Conservation (phyloP, 1,140 invertebrate genomes). For the Zaprionus davidi region DNA sequence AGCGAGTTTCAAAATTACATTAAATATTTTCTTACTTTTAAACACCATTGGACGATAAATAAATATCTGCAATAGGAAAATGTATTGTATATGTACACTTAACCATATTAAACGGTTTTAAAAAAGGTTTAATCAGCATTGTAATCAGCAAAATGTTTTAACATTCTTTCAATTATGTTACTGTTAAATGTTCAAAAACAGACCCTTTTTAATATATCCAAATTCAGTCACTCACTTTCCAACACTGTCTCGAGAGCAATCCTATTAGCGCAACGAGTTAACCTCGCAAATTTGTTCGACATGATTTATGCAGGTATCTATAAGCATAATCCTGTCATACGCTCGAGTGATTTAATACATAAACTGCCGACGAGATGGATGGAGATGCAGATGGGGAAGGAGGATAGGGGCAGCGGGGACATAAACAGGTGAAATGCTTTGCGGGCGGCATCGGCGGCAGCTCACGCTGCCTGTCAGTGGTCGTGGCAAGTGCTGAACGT, state of each 20-base stretch:
- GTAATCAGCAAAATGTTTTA: too few relatives aligned
- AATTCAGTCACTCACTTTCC: not conserved
- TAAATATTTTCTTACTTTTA: too few relatives aligned
- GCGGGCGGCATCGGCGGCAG: conserved; percentile 41
- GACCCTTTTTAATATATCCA: not conserved
- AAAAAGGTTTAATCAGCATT: not conserved
- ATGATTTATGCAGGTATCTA: conserved; percentile 68
- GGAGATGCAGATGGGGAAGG: not conserved
- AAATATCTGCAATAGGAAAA: too few relatives aligned
- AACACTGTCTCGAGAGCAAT: not conserved
- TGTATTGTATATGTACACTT: accelerated
- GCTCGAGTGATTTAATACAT: conserved; percentile 75
- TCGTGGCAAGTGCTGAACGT: conserved; percentile 39
- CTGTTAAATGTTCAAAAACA: not conserved
- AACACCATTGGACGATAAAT: too few relatives aligned
- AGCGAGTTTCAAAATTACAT: not conserved
- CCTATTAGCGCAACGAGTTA: conserved; percentile 23
- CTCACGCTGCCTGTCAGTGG: conserved; percentile 56
- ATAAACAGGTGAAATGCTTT: not conserved
- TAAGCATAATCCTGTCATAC: conserved; percentile 72
- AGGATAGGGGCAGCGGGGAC: not conserved
- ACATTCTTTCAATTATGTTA: not conserved
- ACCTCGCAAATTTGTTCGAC: conserved; percentile 52
- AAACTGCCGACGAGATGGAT: conserved; percentile 43
- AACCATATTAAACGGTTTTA: not conserved